Evolutionary conservation across 2,797 vertebrate species (phyloP).

Genomic region (Falco rusticolus): DNA sequence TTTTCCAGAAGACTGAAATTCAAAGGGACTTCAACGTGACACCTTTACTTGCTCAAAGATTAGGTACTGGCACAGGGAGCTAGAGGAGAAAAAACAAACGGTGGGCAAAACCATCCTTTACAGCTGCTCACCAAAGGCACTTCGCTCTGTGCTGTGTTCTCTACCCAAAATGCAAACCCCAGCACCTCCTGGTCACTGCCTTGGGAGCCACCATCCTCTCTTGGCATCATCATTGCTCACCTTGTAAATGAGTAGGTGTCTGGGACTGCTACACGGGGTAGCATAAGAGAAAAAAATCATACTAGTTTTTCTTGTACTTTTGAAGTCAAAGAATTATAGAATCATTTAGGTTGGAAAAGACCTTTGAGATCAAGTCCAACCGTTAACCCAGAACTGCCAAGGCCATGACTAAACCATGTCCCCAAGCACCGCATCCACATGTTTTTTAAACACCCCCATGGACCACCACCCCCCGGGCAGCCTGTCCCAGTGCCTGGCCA

Average conservation of each 20-base stretch:
- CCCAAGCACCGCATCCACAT: too few relatives aligned
- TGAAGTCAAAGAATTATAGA: background rate
- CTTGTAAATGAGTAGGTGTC: background rate
- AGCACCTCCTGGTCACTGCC: background rate
- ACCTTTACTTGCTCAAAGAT: background rate
- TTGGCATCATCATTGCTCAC: background rate
- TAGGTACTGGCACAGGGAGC: background rate
- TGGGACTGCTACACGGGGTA: background rate
- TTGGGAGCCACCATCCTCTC: background rate
- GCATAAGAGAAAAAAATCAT: background rate
- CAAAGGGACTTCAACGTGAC: background rate
- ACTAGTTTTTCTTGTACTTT: background rate
- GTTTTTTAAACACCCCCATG: too few relatives aligned
- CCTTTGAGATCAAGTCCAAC: too few relatives aligned
- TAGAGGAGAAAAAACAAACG: background rate
- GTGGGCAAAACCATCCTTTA: background rate
- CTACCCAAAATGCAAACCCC: background rate
- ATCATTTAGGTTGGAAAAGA: too few relatives aligned
- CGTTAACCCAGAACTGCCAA: too few relatives aligned
- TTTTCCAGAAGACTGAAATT: background rate
- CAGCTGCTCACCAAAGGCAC: fast-evolving
- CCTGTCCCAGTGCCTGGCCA: too few relatives aligned
- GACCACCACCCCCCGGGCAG: too few relatives aligned
- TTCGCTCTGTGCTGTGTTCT: background rate
- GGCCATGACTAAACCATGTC: too few relatives aligned